phyloP scores from a whole-genome alignment of 2,113 vertebrate species.

The Chlamydotis undulata region DNA sequence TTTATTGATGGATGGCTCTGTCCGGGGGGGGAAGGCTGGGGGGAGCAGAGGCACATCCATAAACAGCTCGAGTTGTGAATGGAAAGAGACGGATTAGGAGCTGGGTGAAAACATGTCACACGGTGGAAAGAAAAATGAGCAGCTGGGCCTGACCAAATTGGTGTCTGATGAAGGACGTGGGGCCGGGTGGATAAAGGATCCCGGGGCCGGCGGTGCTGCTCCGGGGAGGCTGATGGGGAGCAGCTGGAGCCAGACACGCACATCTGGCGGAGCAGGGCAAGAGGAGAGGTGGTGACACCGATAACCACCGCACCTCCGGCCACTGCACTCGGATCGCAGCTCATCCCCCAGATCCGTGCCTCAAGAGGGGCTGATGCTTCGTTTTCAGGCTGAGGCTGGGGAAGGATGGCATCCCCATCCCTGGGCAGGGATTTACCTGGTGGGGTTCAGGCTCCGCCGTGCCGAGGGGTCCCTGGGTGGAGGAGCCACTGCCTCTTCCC shows the following conservation, averaged over 20 bases:
- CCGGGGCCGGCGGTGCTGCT: conserved; percentile 7
- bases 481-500: background rate
- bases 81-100: conserved; percentile 74
- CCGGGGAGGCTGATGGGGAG: conserved; percentile 61
- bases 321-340: rapidly evolving
- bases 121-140: conserved; percentile 71
- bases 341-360: rapidly evolving
- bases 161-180: conserved; percentile 72
- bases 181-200: conserved; percentile 66
- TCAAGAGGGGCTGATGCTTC: background rate
- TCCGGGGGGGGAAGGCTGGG: background rate
- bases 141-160: conserved; percentile 66
- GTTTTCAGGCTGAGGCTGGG: background rate
- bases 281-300: background rate
- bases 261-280: conserved; percentile 33
- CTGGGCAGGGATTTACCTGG: background rate
- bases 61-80: conserved; percentile 68
- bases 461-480: background rate
- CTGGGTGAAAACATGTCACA: conserved; percentile 71
- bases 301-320: rapidly evolving
- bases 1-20: conserved; percentile 61
- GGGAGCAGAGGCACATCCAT: conserved; percentile 58
- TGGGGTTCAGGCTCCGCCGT: background rate
- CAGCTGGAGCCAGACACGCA: conserved; percentile 55
- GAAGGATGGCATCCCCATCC: background rate